Percentiles rank a stretch among this genome's conserved stretches.
Evolutionary conservation across 2,113 vertebrate genomes (phyloP).

Genomic region (Ramphastos sulfuratus): DNA sequence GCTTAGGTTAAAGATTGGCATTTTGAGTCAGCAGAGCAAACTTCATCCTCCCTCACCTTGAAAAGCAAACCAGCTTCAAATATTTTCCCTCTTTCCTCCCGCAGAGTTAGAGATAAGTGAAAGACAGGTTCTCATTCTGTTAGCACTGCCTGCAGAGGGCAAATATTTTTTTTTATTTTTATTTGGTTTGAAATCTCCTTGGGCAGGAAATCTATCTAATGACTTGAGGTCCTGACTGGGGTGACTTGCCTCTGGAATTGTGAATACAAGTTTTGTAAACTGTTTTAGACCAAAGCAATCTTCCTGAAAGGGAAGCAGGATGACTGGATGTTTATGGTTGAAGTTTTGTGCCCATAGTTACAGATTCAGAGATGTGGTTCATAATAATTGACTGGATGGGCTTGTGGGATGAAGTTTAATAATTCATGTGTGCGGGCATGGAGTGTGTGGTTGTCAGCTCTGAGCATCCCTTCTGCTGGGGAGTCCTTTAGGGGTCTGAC

Average conservation of each 20-base stretch:
- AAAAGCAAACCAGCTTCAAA: neutral
- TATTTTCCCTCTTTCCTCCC: neutral
- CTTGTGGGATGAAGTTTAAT: neutral
- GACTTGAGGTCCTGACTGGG: neutral
- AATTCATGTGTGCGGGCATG: neutral
- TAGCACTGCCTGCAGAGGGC: neutral
- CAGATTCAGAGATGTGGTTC: neutral
- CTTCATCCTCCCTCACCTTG: neutral
- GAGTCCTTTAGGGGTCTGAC: neutral
- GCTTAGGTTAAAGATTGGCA: neutral
- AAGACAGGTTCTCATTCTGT: neutral
- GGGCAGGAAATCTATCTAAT: neutral
- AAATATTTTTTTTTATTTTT: neutral
- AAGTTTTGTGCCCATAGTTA: neutral
- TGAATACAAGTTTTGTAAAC: neutral
- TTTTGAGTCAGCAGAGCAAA: neutral
- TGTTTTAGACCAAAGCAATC: neutral
- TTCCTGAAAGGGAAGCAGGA: neutral
- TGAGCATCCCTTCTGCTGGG: neutral
- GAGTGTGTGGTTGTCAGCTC: neutral
- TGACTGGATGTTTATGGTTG: accelerated
- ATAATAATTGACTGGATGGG: neutral
- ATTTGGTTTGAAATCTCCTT: neutral
- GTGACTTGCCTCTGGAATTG: neutral
- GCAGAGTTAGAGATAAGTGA: neutral